Base-by-base conservation (phyloP, 2,888 invertebrate genomes). In the Drosophila crucigera region DNA sequence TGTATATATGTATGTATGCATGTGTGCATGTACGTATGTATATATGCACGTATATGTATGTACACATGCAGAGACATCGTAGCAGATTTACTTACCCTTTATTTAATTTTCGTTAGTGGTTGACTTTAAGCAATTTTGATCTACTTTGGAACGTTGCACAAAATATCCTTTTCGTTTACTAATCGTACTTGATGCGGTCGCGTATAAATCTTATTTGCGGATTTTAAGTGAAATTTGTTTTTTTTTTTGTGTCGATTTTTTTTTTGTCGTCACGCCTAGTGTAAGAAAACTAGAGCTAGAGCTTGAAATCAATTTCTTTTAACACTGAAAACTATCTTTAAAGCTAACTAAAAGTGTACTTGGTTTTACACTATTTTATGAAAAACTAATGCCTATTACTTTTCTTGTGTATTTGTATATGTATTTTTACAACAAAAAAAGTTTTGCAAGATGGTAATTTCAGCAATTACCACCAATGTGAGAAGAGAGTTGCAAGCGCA, bases 351-450 rank as follows among this genome's bases (percentile, higher is more conserved):
- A 82, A 85, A 74, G 77, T 85, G 75, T 88, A 85, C 70, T 82
- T 82, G 70, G 80, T 85, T 89, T 85, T 81, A 89, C 89, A 89
- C 84, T 84, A 76, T 63, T 73, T 73, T 80, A 81, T 72, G 71
- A 72, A 79, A 80, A 85, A 84, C 90, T 84, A 84, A 83, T 77
- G 72, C 78, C 89, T 84, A 89, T 87, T 71, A 80, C 76, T 85
- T 84, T 84, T 86, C 68, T 73, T 76, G 79, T 70, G 75, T 89
- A 77, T 78, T 79, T 88, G 70, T 77, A 69, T 77, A 77, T 84
- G 69, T 78, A 68, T 85, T 83, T 83, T 75, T 89, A 89, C 89
- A 88, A 83, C 83, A 90, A 90, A 89, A 89, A 87, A 92, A 91
- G 86, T 88, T 84, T 89, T 68, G 81, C 78, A 78, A 80, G 86